These are phyloP conservation scores for Sebastes minor DNA, from an alignment of 2,797 vertebrate genomes.

Conservation along the genomic window DNA sequence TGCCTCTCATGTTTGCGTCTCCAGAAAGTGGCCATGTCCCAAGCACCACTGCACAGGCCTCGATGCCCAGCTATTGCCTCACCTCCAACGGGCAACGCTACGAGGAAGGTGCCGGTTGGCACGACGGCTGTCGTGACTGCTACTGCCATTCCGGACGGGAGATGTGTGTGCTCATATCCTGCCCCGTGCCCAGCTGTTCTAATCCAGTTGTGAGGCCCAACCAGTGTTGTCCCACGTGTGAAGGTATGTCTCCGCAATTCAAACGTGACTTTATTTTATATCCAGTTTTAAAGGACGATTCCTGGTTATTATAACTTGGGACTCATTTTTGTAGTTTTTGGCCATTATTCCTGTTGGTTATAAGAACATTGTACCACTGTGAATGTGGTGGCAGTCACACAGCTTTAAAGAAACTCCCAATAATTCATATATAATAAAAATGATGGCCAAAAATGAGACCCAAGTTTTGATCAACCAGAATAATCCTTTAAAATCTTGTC, in stretches of 20 bases:
- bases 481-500: neutral
- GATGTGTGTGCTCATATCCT: constrained; percentile 88
- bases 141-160: constrained; percentile 84
- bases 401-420: too few species aligned
- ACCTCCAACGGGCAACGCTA: constrained; percentile 78
- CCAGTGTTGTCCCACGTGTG: constrained; percentile 86
- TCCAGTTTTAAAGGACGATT: neutral
- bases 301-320: neutral
- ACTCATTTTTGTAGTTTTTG: neutral
- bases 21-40: constrained; percentile 65
- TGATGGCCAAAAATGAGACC: too few species aligned
- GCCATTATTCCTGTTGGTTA: neutral
- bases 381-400: neutral
- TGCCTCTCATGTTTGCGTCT: constrained; percentile 31
- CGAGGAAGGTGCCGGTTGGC: constrained; percentile 83
- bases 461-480: neutral
- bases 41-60: constrained; percentile 56
- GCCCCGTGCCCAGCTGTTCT: constrained; percentile 80
- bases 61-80: constrained; percentile 72
- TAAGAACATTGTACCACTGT: neutral
- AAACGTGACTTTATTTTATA: neutral
- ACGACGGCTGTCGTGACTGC: constrained; percentile 87
- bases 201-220: constrained; percentile 79
- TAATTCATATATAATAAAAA: too few species aligned
- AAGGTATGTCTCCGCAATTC: constrained; percentile 71